phyloP scores from a whole-genome alignment of 37 sponge, comb jelly and placozoan genomes.

The Chondrilla cf. caribensis region DNA sequence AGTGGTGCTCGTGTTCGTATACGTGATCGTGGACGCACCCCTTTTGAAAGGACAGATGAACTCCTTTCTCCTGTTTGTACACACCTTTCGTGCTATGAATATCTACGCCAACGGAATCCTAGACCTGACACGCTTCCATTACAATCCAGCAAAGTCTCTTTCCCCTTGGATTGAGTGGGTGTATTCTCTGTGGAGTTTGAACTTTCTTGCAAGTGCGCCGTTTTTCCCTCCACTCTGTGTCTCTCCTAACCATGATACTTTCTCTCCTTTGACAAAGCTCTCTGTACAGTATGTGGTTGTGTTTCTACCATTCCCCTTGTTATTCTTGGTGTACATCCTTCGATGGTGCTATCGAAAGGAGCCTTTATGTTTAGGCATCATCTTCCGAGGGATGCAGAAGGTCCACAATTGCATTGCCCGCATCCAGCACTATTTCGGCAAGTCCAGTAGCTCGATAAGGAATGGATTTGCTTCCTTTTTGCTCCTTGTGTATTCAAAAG shows the following conservation, averaged over 20 bases:
- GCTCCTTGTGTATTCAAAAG: constrained; percentile 8
- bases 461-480: constrained; percentile 6
- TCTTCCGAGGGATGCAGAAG: not conserved
- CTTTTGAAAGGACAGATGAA: constrained; percentile 20
- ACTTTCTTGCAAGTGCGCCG: not conserved
- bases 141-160: not conserved
- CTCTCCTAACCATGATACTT: no score
- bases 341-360: constrained; percentile 10
- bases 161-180: not conserved
- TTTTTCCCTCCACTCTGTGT: constrained; percentile 5
- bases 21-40: constrained; percentile 1
- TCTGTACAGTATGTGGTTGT: not conserved
- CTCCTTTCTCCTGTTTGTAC: constrained; percentile 15
- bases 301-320: not conserved
- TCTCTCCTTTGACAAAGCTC: not conserved
- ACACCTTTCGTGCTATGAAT: constrained; percentile 8
- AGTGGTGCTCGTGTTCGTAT: not conserved
- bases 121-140: not conserved
- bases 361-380: not conserved
- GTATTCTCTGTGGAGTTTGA: constrained; percentile 5
- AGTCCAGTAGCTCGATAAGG: not conserved
- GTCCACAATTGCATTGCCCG: not conserved
- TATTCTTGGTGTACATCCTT: not conserved
- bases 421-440: constrained; percentile 15
- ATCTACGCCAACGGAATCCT: constrained; percentile 2